Conservation (phyloP, 2,113 vertebrate species). For the Thamnaconus septentrionalis region DNA sequence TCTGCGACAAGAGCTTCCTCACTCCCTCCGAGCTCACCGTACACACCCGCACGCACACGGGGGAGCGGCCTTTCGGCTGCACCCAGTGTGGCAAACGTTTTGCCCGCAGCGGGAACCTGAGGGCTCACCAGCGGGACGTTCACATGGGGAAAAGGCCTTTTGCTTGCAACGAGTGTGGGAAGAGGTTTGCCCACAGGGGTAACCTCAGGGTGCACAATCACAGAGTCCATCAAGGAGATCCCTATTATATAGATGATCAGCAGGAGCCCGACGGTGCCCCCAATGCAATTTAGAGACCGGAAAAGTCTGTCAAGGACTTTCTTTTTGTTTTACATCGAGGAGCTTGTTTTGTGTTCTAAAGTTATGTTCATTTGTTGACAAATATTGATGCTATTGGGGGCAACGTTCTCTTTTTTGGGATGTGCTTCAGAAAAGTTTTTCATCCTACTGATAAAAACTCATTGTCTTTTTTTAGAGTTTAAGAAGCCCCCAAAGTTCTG, state of each 20-base stretch:
- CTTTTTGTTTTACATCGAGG: background rate
- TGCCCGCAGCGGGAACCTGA: slow-evolving; percentile 69
- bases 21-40: slow-evolving; percentile 71
- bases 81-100: slow-evolving; percentile 71
- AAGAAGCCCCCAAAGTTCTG: background rate
- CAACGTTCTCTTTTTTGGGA: too few relatives aligned
- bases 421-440: background rate
- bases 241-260: slow-evolving; percentile 63
- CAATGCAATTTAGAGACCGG: slow-evolving; percentile 39
- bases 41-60: slow-evolving; percentile 73
- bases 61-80: slow-evolving; percentile 70
- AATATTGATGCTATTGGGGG: too few relatives aligned
- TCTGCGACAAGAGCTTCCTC: slow-evolving; percentile 75
- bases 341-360: too few relatives aligned
- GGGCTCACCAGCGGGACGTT: slow-evolving; percentile 72
- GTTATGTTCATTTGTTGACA: too few relatives aligned
- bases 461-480: slow-evolving; percentile 9
- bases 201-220: slow-evolving; percentile 73
- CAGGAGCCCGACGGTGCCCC: slow-evolving; percentile 49
- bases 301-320: slow-evolving; percentile 8
- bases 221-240: slow-evolving; percentile 69
- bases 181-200: slow-evolving; percentile 71
- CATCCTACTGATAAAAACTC: slow-evolving; percentile 3
- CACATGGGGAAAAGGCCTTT: slow-evolving; percentile 75
- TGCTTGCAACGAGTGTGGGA: slow-evolving; percentile 68